Base-by-base conservation (phyloP, 53 echinoderm and acorn worm genomes). In the Apostichopus leukothele region DNA sequence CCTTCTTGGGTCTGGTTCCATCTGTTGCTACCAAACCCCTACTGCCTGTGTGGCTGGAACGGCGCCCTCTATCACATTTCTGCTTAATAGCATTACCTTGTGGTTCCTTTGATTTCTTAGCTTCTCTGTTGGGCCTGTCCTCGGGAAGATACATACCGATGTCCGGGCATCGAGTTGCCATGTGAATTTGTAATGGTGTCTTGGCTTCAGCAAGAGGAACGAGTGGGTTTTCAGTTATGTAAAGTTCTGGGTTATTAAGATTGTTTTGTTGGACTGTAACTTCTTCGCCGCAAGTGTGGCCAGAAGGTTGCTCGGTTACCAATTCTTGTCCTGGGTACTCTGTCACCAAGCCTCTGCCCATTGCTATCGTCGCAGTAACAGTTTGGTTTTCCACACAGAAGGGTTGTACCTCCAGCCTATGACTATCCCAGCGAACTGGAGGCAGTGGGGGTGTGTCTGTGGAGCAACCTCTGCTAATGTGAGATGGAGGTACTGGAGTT, bases 131-230 rank as follows among this genome's bases (percentile, higher is more conserved):
- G 18, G 87, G 63, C 50, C 73, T 18, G 4, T 71, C 52, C 26
- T 55, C n/a, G 5, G 74, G 74, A 5, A 9, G 55, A 7, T 86
- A 71, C 74, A 71, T 74, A 51, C 50, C 54, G 16, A 86, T 71
- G 74, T 71, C 73, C 51, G 73, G 27, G 50, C 87, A 71, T n/a
- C 87, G 87, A 52, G 87, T 86, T 7, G 87, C 87, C 87, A 86
- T 86, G 74, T 86, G 87, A 51, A 86, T 86, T 74, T 86, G 87
- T 6, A 86, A 68, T 22, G 87, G 87, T 50, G 87, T 86, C 73
- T 73, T 73, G 53, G 87, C 73, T 54, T 86, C 87, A 18, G 18
- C 19, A 1, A 86, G 87, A 21, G 87, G 87, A 52, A 86, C 68
- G 5, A 86, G 52, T 3, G 87, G 87, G 51, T 86, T 86, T 54